phyloP scores from a whole-genome alignment of 2,888 invertebrate genomes.

The Chesias legatella region DNA sequence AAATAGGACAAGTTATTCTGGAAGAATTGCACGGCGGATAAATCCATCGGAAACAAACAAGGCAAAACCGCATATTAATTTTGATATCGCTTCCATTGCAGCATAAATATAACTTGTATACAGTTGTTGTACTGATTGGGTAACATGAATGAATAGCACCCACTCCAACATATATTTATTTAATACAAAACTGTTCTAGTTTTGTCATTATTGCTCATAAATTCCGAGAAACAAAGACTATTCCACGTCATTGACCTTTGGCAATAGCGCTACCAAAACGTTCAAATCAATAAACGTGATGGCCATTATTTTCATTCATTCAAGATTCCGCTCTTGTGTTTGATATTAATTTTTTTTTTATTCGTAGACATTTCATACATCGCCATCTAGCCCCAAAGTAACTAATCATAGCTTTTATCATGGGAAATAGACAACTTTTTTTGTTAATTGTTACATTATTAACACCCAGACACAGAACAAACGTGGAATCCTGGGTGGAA shows the following conservation, averaged over 20 bases:
- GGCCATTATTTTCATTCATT: too few species aligned
- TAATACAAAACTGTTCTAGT: constrained; percentile 1
- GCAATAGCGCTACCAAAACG: too few species aligned
- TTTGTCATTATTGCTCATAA: constrained; percentile 15
- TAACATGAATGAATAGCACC: constrained; percentile 18
- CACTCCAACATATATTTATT: background rate
- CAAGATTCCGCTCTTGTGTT: too few species aligned
- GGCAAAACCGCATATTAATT: constrained; percentile 20
- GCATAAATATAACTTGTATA: constrained; percentile 10
- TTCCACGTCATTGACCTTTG: too few species aligned
- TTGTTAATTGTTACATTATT: too few species aligned
- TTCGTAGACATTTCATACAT: too few species aligned
- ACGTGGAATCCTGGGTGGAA: too few species aligned
- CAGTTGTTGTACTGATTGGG: constrained; percentile 4
- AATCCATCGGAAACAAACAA: constrained; percentile 17
- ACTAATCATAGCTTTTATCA: too few species aligned
- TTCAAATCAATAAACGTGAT: background rate
- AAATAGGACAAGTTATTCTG: constrained; percentile 6
- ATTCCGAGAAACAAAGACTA: constrained; percentile 3
- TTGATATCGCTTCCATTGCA: constrained; percentile 14
- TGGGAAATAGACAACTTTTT: too few species aligned
- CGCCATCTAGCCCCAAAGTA: too few species aligned
- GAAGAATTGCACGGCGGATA: constrained; percentile 11
- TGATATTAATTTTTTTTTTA: too few species aligned
- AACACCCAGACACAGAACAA: too few species aligned